These are phyloP conservation scores for Trichonephila clavipes DNA, from an alignment of 1,140 invertebrate genomes.

Conservation along the genomic window DNA sequence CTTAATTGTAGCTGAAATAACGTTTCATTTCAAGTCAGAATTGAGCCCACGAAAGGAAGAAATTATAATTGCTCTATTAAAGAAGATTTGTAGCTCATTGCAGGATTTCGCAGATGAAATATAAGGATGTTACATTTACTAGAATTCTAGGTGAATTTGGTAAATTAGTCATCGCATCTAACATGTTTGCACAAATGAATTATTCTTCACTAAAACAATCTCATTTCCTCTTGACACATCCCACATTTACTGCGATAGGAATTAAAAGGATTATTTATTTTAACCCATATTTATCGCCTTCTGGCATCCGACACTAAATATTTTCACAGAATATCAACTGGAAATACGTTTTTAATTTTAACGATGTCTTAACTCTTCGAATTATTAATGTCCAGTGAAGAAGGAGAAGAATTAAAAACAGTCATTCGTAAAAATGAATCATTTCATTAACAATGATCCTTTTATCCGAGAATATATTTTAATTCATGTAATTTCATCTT, in stretches of 20 bases:
- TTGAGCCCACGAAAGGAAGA: not conserved
- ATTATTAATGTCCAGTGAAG: not conserved
- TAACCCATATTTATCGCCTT: not conserved
- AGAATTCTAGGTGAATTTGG: constrained; percentile 22
- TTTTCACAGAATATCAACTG: not conserved
- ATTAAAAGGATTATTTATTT: constrained; percentile 33
- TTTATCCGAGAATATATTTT: too few relatives aligned
- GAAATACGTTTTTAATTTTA: not conserved
- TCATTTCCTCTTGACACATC: not conserved
- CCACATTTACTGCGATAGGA: not conserved
- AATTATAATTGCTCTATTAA: constrained; percentile 45
- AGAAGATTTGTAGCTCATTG: not conserved
- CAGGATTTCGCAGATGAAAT: not conserved
- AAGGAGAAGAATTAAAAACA: too few relatives aligned
- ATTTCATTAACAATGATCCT: too few relatives aligned
- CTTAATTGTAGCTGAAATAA: not conserved
- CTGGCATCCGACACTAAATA: not conserved
- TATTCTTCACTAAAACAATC: not conserved
- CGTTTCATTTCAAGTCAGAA: not conserved
- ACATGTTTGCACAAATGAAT: not conserved
- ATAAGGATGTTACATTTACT: constrained; percentile 8
- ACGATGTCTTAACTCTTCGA: not conserved
- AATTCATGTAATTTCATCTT: too few relatives aligned
- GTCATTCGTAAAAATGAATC: too few relatives aligned
- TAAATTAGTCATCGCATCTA: not conserved